phyloP scores from a whole-genome alignment of 2,888 invertebrate genomes.

The Drosophila colorata region DNA sequence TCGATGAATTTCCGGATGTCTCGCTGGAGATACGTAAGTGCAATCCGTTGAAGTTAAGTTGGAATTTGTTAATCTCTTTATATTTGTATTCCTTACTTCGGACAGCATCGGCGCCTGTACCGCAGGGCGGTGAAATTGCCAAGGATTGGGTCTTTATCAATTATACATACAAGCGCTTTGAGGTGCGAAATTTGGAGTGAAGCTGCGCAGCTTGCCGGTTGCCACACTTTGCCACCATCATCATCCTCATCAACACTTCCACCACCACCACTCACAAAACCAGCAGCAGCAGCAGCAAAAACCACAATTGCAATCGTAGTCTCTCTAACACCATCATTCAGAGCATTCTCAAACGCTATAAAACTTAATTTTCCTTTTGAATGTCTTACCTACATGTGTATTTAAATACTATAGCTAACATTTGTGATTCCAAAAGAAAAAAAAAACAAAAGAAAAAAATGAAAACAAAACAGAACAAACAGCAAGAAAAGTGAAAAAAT shows the following conservation, averaged over 20 bases:
- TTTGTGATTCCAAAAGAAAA: slow-evolving; percentile 76
- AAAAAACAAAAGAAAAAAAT: slow-evolving; percentile 21
- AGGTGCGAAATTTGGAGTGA: slow-evolving; percentile 87
- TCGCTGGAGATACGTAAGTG: slow-evolving; percentile 98
- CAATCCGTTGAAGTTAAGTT: not conserved
- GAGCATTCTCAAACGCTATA: slow-evolving; percentile 67
- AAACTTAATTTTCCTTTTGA: slow-evolving; percentile 69
- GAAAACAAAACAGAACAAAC: slow-evolving; percentile 49
- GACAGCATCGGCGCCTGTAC: slow-evolving; percentile 93
- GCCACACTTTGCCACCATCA: slow-evolving; percentile 73
- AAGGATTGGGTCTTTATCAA: slow-evolving; percentile 99
- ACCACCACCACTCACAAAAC: slow-evolving; percentile 20
- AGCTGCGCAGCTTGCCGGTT: slow-evolving; percentile 58
- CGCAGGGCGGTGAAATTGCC: slow-evolving; percentile 96
- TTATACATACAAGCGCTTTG: slow-evolving; percentile 99
- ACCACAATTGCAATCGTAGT: slow-evolving; percentile 63
- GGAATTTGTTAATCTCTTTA: not conserved
- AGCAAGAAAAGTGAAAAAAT: slow-evolving; percentile 37
- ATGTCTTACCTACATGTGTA: slow-evolving; percentile 79
- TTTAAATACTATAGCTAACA: slow-evolving; percentile 78
- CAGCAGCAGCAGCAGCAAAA: slow-evolving; percentile 35
- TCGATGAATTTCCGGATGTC: slow-evolving; percentile 99
- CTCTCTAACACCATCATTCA: slow-evolving; percentile 65
- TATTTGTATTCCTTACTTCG: slow-evolving; percentile 41
- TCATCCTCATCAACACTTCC: slow-evolving; percentile 22